Evolutionary conservation across 2,113 vertebrate genomes (phyloP).

Genomic region (Entelurus aequoreus): DNA sequence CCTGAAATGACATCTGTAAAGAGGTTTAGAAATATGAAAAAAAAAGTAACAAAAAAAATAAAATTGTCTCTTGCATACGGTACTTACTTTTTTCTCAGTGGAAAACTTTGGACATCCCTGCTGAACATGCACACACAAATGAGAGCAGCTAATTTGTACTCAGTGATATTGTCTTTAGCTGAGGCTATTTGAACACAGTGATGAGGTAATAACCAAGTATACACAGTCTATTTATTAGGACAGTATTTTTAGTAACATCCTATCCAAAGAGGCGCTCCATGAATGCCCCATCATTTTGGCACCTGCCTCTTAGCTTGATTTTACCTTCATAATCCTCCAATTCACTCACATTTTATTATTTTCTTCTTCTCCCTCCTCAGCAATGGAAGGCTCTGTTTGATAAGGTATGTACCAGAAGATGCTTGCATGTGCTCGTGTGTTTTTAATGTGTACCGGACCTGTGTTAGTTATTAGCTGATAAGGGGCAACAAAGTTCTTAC

Average conservation of each 20-base stretch:
- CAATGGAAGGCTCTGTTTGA: conserved; percentile 87
- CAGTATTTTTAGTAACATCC: conserved; percentile 17
- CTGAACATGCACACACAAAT: background rate
- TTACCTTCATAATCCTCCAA: background rate
- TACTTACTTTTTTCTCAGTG: too few species aligned
- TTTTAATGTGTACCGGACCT: conserved; percentile 10
- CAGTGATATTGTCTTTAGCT: conserved; percentile 30
- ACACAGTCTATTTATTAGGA: conserved; percentile 3
- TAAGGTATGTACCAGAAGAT: conserved; percentile 72
- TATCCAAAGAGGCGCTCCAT: conserved; percentile 38
- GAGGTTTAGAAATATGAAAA: too few species aligned
- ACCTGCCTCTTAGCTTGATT: conserved; percentile 16
- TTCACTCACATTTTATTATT: conserved; percentile 20
- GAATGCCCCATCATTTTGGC: background rate
- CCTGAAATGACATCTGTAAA: too few species aligned
- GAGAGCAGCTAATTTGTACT: background rate
- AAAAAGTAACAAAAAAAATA: too few species aligned
- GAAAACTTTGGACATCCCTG: too few species aligned
- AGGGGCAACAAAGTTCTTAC: conserved; percentile 4
- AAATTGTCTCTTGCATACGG: too few species aligned
- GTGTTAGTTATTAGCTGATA: conserved; percentile 12
- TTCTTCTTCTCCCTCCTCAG: conserved; percentile 61
- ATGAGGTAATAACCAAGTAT: conserved; percentile 31
- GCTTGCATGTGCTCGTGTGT: conserved; percentile 39
- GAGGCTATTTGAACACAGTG: conserved; percentile 30